Conservation (phyloP, 2,888 invertebrate species). For the Labia minor region DNA sequence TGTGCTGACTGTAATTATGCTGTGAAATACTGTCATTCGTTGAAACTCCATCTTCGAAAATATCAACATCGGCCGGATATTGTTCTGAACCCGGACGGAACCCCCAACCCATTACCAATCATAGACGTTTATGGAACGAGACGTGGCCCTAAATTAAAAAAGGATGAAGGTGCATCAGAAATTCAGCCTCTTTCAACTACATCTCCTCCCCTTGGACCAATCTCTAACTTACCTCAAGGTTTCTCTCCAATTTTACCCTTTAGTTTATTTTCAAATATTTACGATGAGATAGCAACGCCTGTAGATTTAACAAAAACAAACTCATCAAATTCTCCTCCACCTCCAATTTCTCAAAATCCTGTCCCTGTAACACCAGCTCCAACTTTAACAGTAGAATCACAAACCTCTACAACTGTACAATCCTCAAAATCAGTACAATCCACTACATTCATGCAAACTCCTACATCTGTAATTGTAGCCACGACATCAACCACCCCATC, state of each 20-base stretch:
- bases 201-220: neutral
- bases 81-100: slow-evolving; percentile 79
- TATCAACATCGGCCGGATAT: slow-evolving; percentile 83
- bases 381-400: slow-evolving; percentile 20
- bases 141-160: slow-evolving; percentile 67
- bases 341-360: slow-evolving; percentile 18
- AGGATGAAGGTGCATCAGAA: neutral
- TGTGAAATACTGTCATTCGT: slow-evolving; percentile 94
- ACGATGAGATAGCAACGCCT: neutral
- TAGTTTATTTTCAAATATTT: neutral
- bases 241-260: neutral
- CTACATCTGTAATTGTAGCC: too few relatives aligned
- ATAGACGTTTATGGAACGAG: slow-evolving; percentile 86
- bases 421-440: too few relatives aligned
- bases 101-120: slow-evolving; percentile 74
- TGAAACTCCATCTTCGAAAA: slow-evolving; percentile 89
- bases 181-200: neutral
- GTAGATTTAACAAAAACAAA: neutral
- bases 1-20: slow-evolving; percentile 91
- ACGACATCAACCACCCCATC: slow-evolving; percentile 33
- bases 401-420: too few relatives aligned
- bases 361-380: slow-evolving; percentile 31
- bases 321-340: neutral
- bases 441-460: too few relatives aligned
- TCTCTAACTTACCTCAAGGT: neutral